phyloP scores from a whole-genome alignment of 2,113 vertebrate species.

The Heliornis fulica region DNA sequence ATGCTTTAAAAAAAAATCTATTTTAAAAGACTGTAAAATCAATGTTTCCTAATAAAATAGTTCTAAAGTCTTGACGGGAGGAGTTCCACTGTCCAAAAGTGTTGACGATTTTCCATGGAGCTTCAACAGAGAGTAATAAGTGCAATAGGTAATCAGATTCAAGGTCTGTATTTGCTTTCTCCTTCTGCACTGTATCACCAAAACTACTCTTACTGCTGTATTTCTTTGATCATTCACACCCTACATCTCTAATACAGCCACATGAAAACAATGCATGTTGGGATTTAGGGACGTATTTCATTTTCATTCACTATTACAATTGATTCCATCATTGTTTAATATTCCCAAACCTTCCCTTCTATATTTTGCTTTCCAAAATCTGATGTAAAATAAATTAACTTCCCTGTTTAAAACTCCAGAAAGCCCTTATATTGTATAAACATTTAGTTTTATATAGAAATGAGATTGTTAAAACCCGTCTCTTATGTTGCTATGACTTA shows the following conservation, averaged over 20 bases:
- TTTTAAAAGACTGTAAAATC: background rate
- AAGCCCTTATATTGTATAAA: background rate
- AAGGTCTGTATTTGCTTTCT: background rate
- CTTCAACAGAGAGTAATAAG: background rate
- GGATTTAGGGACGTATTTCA: background rate
- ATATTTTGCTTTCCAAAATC: background rate
- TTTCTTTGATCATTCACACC: background rate
- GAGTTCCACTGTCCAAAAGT: too few species aligned
- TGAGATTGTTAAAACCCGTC: background rate
- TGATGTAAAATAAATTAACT: background rate
- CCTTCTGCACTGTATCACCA: background rate
- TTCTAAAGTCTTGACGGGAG: background rate
- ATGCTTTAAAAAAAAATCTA: background rate
- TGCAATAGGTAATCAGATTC: background rate
- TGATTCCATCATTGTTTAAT: background rate
- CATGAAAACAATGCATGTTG: background rate
- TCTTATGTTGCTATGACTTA: background rate
- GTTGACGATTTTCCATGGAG: background rate
- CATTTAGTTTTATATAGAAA: background rate
- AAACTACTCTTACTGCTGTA: background rate
- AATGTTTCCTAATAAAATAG: background rate
- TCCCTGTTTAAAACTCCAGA: background rate
- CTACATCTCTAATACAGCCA: background rate
- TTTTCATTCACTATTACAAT: background rate
- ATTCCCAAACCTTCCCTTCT: background rate